A percentile compares a stretch with the other conserved stretches of the same genome.
These are phyloP conservation scores for Bombus sibiricus DNA, from an alignment of 1,140 invertebrate species.

Conservation along the genomic window DNA sequence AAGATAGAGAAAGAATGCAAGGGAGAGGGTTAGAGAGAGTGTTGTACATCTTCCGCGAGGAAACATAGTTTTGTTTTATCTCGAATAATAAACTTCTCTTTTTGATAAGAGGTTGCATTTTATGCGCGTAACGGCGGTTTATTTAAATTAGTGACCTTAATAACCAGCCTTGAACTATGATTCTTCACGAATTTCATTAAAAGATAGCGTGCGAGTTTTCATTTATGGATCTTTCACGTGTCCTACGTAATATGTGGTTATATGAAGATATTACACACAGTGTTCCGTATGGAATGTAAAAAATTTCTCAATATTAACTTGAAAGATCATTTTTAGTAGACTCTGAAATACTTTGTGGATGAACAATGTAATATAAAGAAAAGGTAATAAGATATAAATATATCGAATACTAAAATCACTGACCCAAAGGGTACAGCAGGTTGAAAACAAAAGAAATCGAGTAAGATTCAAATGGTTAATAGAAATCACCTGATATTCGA, in stretches of 20 bases:
- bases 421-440: not conserved
- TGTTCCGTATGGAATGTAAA: not conserved
- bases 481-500: not conserved
- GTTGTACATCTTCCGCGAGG: conserved; percentile 7
- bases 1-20: not conserved
- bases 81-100: conserved; percentile 38
- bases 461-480: not conserved
- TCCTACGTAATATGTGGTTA: not conserved
- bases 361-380: too few species aligned
- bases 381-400: not conserved
- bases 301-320: not conserved
- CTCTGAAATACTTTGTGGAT: too few species aligned
- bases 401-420: not conserved
- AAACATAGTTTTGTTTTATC: conserved; percentile 44
- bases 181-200: not conserved
- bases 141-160: conserved; percentile 39
- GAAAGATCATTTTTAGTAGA: too few species aligned
- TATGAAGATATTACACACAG: not conserved
- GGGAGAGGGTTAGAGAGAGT: not conserved
- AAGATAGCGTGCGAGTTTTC: not conserved
- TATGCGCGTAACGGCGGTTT: not conserved
- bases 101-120: conserved; percentile 28
- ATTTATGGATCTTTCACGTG: not conserved
- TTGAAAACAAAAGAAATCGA: too few species aligned
- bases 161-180: conserved; percentile 8